phyloP scores from a whole-genome alignment of 2,888 invertebrate genomes.

The Ariolimax columbianus region DNA sequence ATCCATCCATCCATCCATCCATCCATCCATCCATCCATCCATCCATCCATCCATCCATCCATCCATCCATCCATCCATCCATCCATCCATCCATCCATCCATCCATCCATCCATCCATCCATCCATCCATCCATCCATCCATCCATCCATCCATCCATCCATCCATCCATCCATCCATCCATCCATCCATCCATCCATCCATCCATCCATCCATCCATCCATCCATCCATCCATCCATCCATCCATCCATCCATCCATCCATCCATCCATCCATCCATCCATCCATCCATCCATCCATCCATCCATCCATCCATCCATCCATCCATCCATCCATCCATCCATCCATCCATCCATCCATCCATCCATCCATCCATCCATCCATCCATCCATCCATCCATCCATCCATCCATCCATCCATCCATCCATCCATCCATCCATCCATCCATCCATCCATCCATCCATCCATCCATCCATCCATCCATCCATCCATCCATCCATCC shows the following conservation, averaged over 20 bases:
- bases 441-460: background rate
- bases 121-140: conserved; percentile 10
- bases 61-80: background rate
- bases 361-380: background rate
- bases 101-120: conserved; percentile 5
- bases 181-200: background rate
- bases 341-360: background rate
- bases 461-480: background rate
- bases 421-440: background rate
- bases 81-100: background rate
- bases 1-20: background rate
- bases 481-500: background rate
- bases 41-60: background rate
- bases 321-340: background rate
- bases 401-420: background rate
- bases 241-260: background rate
- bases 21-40: background rate
- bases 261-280: background rate
- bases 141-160: background rate
- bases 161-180: too few species aligned
- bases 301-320: background rate
- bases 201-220: background rate
- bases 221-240: background rate
- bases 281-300: background rate
- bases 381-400: background rate